A percentile compares a stretch with the other conserved stretches of the same genome.
Conservation (phyloP, 2,113 vertebrate species). For the Ammospiza caudacuta region DNA sequence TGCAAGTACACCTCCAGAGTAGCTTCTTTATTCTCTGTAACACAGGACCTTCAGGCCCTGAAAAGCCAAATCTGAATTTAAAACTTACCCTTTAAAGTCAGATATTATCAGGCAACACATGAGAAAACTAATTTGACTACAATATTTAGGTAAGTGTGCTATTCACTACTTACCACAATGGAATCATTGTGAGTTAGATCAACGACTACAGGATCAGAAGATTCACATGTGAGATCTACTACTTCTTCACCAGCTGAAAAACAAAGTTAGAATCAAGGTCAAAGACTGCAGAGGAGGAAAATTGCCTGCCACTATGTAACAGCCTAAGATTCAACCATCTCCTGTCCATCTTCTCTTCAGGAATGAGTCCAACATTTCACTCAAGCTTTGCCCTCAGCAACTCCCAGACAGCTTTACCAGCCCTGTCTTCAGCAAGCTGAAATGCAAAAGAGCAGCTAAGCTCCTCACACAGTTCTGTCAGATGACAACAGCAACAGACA, state of each 20-base stretch:
- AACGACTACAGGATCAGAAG: conserved; percentile 85
- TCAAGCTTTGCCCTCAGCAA: not conserved
- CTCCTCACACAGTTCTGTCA: not conserved
- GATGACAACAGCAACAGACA: not conserved
- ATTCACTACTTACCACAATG: conserved; percentile 83
- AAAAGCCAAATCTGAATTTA: not conserved
- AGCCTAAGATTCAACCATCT: not conserved
- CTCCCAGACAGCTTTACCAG: not conserved
- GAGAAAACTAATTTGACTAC: not conserved
- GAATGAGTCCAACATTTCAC: fast-evolving
- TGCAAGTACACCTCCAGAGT: not conserved
- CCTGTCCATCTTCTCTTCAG: not conserved
- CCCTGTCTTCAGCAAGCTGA: not conserved
- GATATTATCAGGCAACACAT: not conserved
- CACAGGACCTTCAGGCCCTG: not conserved
- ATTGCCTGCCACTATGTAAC: not conserved
- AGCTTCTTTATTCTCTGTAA: not conserved
- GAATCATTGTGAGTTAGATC: conserved; percentile 90
- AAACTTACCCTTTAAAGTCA: not conserved
- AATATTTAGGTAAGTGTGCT: not conserved
- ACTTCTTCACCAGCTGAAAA: conserved; percentile 86
- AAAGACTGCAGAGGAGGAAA: not conserved
- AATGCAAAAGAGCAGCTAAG: not conserved
- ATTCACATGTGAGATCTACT: conserved; percentile 93
- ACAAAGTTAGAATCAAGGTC: not conserved